Evolutionary conservation across 2,888 invertebrate genomes (phyloP), one percentile per base, ranked within the genome.

Genomic region (Epirrhoe tristata): DNA sequence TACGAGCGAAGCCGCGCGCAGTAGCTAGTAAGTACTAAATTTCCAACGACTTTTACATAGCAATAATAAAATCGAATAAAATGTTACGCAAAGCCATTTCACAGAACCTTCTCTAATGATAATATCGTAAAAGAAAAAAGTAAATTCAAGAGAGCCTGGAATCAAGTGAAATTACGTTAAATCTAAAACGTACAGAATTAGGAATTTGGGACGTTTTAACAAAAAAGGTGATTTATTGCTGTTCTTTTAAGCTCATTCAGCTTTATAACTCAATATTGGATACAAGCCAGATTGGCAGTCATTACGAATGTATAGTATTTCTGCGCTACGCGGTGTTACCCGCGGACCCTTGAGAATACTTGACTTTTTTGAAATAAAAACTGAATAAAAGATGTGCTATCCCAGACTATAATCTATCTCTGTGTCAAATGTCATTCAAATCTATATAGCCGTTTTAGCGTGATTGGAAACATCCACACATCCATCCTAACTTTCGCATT

Each of bases 141-240:
- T 76, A 74, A 81, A 80, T 81, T 77, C 74, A 73, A 77, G 75
- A 79, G 68, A 82, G 84, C 81, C 54, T 80, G 76, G 82, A 84
- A 86, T 87, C 84, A 86, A 81, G 78, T 77, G 77, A 82, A 85
- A 82, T 87, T 83, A 82, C 76, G 79, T 79, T 81, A 80, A 83
- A 84, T 80, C 79, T 77, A 66, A 72, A 80, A 79, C 72, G 77
- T 72, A 67, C 67, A 63, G 72, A 68, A 77, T 76, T 74, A 79
- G 73, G 71, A 77, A 75, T 75, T 72, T 69, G 72, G 74, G 72
- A 74, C 71, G 72, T 72, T 76, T 43, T 71, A 66, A 73, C 78
- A 77, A 78, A 77, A 75, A 76, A 74, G 73, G 79, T 77, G 80
- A 82, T 82, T 79, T 79, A 83, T 78, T 77, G 74, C 69, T 72